These are phyloP conservation scores for Trichosurus vulpecula DNA, from an alignment of 2,797 vertebrate species.

Conservation along the genomic window DNA sequence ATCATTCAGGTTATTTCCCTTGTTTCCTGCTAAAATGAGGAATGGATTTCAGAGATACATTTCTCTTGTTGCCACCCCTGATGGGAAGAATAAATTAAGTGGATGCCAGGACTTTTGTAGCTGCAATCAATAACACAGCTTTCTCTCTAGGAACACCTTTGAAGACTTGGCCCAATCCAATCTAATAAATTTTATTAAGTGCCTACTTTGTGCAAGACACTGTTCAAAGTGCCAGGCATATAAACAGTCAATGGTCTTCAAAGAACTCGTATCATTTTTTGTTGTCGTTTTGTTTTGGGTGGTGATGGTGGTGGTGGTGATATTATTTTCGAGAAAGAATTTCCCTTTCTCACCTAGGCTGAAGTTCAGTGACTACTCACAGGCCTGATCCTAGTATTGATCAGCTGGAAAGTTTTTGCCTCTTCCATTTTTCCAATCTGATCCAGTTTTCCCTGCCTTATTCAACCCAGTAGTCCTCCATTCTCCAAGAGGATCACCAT, in stretches of 20 bases:
- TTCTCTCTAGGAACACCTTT: not conserved
- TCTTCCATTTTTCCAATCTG: not conserved
- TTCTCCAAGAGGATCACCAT: not conserved
- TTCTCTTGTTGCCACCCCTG: not conserved
- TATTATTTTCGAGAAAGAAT: not conserved
- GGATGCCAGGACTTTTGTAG: not conserved
- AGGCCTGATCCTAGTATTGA: not conserved
- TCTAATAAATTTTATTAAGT: not conserved
- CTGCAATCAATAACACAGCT: not conserved
- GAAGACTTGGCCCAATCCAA: not conserved
- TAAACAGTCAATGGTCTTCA: not conserved
- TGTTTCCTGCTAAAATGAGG: slow-evolving; percentile 31
- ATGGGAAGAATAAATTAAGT: not conserved
- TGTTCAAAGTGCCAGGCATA: not conserved
- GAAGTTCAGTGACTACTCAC: not conserved
- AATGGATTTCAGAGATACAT: not conserved
- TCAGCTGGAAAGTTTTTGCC: not conserved
- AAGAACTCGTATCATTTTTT: not conserved
- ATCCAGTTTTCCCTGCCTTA: not conserved
- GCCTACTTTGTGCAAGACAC: not conserved
- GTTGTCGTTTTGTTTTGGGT: not conserved
- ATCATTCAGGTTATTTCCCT: not conserved
- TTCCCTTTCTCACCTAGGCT: not conserved
- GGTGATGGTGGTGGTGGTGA: not conserved
- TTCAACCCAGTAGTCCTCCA: not conserved